Base-by-base conservation (phyloP, 2,113 vertebrate genomes). In the Oxygymnocypris stewartii region DNA sequence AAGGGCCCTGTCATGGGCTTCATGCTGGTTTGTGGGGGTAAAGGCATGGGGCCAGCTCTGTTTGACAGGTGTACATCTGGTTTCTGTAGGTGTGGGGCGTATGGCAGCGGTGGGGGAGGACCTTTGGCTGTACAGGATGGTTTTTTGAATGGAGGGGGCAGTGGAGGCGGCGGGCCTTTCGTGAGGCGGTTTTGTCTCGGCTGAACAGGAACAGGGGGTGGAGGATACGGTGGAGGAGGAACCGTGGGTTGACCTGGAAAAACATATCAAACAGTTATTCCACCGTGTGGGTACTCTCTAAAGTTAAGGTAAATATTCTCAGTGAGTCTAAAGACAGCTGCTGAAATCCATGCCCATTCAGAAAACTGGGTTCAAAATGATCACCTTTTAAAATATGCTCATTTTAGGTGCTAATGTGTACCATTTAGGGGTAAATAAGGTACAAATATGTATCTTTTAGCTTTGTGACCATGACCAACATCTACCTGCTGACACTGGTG, bases 161-260 rank as follows among this genome's bases (percentile, higher is more conserved):
- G 16, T 6, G 67, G 93, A 92, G 85, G 94, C 93, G 76, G 91
- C 40, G 8, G 89, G 35, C 20, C 93, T 93, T 89, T 94, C 37
- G 3, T 93, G 89, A 88, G 25, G 10, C 2, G 0, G 69, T 42
- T 7, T 10, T 73, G 54, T 84, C 4, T 84, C 6, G n/a, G 67
- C 40, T 4, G 20, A n/a, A 67, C 3, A 0, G 98, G 98, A 57
- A 99, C 92, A 0, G 97, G 97, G 0, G 98, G 98, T 13, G 97
- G 97, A 0, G 97, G 97, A 89, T 99, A 98, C 0, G 95, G 90
- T 1, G 97, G 98, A 0, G 97, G 97, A 16, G 95, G 93, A 4
- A 79, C 93, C 0, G 79, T 76, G 1, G 93, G 85, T 82, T 88
- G 91, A 91, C 87, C 94, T 95, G 90, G 25, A 69, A 65, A 42